Percentiles rank a stretch among this genome's conserved stretches.
Evolutionary conservation across 2,888 invertebrate species (phyloP).

Genomic region (Venusia cambrica): DNA sequence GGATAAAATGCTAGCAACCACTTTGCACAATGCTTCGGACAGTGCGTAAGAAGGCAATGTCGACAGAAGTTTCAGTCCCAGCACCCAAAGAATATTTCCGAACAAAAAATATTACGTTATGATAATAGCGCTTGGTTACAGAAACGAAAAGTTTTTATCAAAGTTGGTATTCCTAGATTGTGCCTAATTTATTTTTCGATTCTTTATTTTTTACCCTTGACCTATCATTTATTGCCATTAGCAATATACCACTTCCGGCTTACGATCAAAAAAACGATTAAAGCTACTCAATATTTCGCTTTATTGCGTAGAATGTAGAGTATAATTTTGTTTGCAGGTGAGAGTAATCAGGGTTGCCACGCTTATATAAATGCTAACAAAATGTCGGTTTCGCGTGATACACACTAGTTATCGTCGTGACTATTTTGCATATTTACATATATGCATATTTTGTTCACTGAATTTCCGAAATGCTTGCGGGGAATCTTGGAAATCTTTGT

Average conservation of each 20-base stretch:
- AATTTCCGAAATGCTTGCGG: conserved; percentile 35
- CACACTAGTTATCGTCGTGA: conserved; percentile 64
- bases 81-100: too few species aligned
- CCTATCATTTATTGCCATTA: conserved; percentile 69
- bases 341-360: conserved; percentile 19
- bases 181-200: conserved; percentile 57
- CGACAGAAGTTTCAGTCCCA: too few species aligned
- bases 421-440: conserved; percentile 64
- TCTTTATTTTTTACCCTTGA: conserved; percentile 64
- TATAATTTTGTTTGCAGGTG: conserved; percentile 24
- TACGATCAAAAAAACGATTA: conserved; percentile 27
- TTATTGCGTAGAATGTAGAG: conserved; percentile 32
- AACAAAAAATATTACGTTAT: too few species aligned
- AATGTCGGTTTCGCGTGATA: conserved; percentile 75
- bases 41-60: too few species aligned
- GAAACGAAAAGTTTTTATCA: too few species aligned
- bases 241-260: conserved; percentile 36
- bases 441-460: conserved; percentile 51
- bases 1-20: too few species aligned
- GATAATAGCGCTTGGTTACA: too few species aligned
- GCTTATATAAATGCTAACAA: conserved; percentile 72
- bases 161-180: too few species aligned
- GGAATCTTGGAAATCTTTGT: conserved; percentile 12
- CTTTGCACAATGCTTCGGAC: too few species aligned
- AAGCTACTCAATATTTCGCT: conserved; percentile 32